phyloP scores from a whole-genome alignment of 2,797 vertebrate genomes.

The Tinamus major region DNA sequence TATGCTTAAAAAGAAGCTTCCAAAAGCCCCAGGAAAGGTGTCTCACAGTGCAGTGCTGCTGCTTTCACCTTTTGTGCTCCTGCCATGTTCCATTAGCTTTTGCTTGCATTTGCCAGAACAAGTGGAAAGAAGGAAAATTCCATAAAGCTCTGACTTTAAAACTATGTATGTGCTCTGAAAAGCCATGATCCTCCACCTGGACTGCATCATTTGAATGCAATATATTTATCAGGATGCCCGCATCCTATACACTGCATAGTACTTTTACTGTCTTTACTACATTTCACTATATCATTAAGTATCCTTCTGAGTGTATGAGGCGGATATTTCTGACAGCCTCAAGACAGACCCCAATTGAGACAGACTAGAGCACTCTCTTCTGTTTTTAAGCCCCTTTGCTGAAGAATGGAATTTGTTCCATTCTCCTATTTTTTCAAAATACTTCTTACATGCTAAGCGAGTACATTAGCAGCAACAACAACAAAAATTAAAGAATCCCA shows the following conservation, averaged over 20 bases:
- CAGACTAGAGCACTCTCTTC: not conserved
- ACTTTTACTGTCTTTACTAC: not conserved
- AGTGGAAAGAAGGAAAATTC: not conserved
- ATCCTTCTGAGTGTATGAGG: not conserved
- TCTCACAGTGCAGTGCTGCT: not conserved
- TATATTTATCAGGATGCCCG: not conserved
- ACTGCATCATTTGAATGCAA: not conserved
- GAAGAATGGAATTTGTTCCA: not conserved
- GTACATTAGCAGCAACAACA: not conserved
- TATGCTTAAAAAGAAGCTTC: not conserved
- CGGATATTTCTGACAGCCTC: not conserved
- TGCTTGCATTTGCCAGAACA: not conserved
- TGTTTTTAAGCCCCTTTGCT: not conserved
- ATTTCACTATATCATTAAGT: not conserved
- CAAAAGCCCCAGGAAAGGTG: not conserved
- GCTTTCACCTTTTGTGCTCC: not conserved
- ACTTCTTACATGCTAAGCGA: not conserved
- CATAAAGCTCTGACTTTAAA: not conserved
- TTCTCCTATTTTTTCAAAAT: not conserved
- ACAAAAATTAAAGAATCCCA: not conserved
- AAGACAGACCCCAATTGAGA: accelerated
- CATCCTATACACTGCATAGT: not conserved
- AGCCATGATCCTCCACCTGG: not conserved
- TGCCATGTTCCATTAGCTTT: not conserved
- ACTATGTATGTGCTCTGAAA: not conserved